Evolutionary conservation across 2,113 vertebrate genomes (phyloP).

Genomic region (Apteryx owenii): DNA sequence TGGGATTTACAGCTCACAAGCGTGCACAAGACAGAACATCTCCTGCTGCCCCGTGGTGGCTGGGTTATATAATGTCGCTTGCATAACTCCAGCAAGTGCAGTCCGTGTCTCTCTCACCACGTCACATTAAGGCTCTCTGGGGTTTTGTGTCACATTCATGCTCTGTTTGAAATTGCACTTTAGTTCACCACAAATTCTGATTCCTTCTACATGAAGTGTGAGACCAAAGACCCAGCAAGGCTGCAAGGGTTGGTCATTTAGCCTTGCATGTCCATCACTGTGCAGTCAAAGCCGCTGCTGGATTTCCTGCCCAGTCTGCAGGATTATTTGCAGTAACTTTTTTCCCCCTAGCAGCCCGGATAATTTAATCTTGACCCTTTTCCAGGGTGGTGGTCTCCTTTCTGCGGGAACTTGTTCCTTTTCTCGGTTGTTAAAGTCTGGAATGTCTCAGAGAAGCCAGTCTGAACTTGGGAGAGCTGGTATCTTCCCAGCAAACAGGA

Average conservation of each 20-base stretch:
- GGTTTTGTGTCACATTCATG: neutral
- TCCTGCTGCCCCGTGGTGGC: neutral
- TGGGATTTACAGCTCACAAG: neutral
- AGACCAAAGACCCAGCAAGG: neutral
- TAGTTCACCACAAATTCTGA: neutral
- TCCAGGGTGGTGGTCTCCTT: neutral
- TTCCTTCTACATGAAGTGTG: neutral
- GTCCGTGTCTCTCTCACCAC: neutral
- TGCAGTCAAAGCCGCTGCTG: neutral
- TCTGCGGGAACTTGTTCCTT: neutral
- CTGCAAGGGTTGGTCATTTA: neutral
- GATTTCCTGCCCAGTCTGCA: neutral
- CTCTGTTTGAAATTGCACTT: neutral
- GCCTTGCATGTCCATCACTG: neutral
- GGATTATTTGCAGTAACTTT: neutral
- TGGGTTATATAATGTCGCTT: neutral
- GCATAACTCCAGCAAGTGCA: neutral
- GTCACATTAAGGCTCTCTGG: neutral
- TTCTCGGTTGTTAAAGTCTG: neutral
- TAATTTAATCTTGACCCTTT: neutral
- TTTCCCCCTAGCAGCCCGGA: neutral
- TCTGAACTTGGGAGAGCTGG: neutral
- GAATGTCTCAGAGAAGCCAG: neutral
- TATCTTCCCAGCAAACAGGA: neutral
- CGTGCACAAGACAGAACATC: neutral